phyloP scores from a whole-genome alignment of 2,888 invertebrate species.

The Ophion ventricosus region DNA sequence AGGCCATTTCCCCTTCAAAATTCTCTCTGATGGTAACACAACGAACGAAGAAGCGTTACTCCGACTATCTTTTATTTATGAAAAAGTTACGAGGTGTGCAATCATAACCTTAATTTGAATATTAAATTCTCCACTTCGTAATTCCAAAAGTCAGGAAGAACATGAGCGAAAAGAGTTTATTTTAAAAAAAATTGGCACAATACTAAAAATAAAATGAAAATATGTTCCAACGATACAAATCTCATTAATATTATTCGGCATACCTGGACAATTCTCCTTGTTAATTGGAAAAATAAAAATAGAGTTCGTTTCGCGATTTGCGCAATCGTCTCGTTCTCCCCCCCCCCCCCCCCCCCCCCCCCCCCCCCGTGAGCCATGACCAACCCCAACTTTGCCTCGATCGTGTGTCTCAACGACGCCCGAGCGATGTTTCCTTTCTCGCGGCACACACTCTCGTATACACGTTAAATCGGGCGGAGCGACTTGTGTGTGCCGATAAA shows the following conservation, averaged over 20 bases:
- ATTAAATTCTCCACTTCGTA: no score
- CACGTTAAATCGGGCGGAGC: constrained; percentile 9
- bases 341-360: neutral
- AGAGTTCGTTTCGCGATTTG: constrained; percentile 45
- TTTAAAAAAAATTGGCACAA: neutral
- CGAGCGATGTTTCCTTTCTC: constrained; percentile 51
- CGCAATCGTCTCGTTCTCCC: constrained; percentile 29
- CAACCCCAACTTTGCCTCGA: constrained; percentile 58
- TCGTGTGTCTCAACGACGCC: constrained; percentile 49
- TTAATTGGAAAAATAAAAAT: constrained; percentile 36
- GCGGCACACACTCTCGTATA: constrained; percentile 11
- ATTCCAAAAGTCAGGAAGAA: no score
- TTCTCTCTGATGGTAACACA: no score
- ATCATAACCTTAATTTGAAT: no score
- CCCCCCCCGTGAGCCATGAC: constrained; percentile 40
- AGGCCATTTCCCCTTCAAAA: no score
- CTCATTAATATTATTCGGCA: neutral
- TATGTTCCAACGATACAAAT: neutral
- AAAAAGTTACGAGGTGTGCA: no score
- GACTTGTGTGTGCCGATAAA: constrained; percentile 57
- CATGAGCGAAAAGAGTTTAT: no score
- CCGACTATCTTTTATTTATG: no score
- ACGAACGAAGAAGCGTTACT: no score
- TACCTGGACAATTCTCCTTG: neutral
- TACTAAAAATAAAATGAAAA: neutral